Evolutionary conservation across 2,888 invertebrate genomes (phyloP).

Genomic region (Caenorhabditis afra): DNA sequence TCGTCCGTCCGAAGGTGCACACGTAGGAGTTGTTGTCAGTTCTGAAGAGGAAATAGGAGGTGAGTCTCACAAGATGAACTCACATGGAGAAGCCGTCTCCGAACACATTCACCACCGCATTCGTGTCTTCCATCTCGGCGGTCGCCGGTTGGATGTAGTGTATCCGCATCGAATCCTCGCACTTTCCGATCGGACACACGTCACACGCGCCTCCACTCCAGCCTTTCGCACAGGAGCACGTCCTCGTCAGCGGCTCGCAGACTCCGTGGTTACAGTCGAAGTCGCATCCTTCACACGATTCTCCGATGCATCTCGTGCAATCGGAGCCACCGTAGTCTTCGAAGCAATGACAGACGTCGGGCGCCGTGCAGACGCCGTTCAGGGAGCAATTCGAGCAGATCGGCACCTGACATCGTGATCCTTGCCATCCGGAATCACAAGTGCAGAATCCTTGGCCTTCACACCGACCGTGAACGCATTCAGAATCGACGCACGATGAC

Average conservation of each 20-base stretch:
- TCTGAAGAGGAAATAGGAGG: slow-evolving; percentile 32
- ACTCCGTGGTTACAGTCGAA: slow-evolving; percentile 73
- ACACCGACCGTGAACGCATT: slow-evolving; percentile 62
- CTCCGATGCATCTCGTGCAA: slow-evolving; percentile 53
- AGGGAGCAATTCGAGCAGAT: slow-evolving; percentile 61
- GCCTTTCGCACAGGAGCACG: slow-evolving; percentile 68
- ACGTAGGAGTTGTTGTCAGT: slow-evolving; percentile 57
- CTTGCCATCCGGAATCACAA: slow-evolving; percentile 61
- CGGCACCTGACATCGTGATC: slow-evolving; percentile 60
- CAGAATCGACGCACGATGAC: slow-evolving; percentile 49
- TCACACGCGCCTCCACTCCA: slow-evolving; percentile 76
- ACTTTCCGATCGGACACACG: slow-evolving; percentile 63
- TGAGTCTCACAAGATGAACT: slow-evolving; percentile 2
- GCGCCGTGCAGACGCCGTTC: slow-evolving; percentile 64
- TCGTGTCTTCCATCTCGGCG: slow-evolving; percentile 58
- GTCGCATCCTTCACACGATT: slow-evolving; percentile 67
- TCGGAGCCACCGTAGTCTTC: slow-evolving; percentile 62
- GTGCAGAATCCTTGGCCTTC: slow-evolving; percentile 47
- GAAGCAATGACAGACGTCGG: slow-evolving; percentile 66
- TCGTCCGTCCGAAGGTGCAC: slow-evolving; percentile 64
- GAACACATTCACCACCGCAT: slow-evolving; percentile 65
- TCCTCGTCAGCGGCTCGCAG: slow-evolving; percentile 66
- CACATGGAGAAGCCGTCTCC: slow-evolving; percentile 52
- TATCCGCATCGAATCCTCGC: slow-evolving; percentile 29
- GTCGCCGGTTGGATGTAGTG: slow-evolving; percentile 66